Conservation (phyloP, 2,113 vertebrate genomes). For the Psettodes erumei region DNA sequence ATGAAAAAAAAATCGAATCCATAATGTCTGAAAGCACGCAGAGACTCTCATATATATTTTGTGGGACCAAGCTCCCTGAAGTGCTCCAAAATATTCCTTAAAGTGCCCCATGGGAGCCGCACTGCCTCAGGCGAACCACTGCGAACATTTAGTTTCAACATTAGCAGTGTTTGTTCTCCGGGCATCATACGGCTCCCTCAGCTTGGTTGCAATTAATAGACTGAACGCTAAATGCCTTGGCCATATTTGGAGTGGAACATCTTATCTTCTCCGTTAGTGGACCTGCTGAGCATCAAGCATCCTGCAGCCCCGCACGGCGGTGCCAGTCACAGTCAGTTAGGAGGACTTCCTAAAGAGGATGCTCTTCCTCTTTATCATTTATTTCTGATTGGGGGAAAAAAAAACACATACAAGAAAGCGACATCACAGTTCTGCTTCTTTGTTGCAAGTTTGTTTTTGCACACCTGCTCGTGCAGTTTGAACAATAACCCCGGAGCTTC, state of each 20-base stretch:
- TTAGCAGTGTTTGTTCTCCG: slow-evolving; percentile 57
- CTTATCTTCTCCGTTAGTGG: slow-evolving; percentile 56
- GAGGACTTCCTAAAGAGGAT: background rate
- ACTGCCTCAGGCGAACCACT: slow-evolving; percentile 17
- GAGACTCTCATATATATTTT: slow-evolving; percentile 14
- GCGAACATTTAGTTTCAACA: slow-evolving; percentile 43
- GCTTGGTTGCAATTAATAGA: slow-evolving; percentile 43
- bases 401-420: too few species aligned
- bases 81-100: slow-evolving; percentile 38
- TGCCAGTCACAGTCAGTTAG: slow-evolving; percentile 12
- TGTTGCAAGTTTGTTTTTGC: background rate
- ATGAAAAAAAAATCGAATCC: background rate
- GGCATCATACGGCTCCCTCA: slow-evolving; percentile 8
- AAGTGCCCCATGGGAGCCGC: slow-evolving; percentile 36
- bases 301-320: slow-evolving; percentile 7
- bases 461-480: slow-evolving; percentile 53
- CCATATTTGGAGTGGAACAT: slow-evolving; percentile 81
- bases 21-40: background rate
- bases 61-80: slow-evolving; percentile 19
- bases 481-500: slow-evolving; percentile 1
- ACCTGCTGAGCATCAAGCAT: slow-evolving; percentile 61
- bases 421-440: background rate
- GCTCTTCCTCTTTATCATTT: background rate
- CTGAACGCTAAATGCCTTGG: slow-evolving; percentile 49
- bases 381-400: too few species aligned